Evolutionary conservation across 2,797 vertebrate genomes (phyloP), one percentile per base, ranked within the genome.

Genomic region (Limosa lapponica): DNA sequence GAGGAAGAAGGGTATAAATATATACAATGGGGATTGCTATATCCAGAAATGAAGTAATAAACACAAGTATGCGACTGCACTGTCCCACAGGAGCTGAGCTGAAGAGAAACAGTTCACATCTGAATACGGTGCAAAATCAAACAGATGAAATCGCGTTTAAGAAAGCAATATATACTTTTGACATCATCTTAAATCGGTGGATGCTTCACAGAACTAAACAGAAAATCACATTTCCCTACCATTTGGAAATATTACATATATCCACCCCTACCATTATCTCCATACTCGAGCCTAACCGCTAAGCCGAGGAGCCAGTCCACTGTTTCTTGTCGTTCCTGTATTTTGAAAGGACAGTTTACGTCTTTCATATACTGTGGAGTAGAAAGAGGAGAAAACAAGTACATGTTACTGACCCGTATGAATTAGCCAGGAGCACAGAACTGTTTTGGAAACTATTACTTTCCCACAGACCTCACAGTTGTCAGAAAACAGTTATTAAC

Each of bases 301-400:
- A 99, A 97, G 41, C 99, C 99, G 37, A 99, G 98, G 19, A 99
- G 96, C 99, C 99, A 99, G 97, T 99, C 99, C 64, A 99, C 97
- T 1, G 98, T 97, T 97, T 99, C 99, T 32, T 98, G 98, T 72
- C 98, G 98, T 48, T 99, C 99, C 88, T 99, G 96, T 6, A 91
- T 96, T 62, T 98, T 98, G 97, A 99, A 99, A 11, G 99, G 99
- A 95, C 99, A 99, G 96, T 98, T 99, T 62, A 99, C 98, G 39
- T 99, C 99, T 94, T 98, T 98, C 87, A 99, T 98, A 90, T 99
- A 99, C 99, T 99, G 96, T 18, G 14, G 61, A 72, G 39, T 0
- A 75, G n/a, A 36, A 44, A 69, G n/a, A 41, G 41, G 16, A 80
- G 19, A 73, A 46, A 81, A 86, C 30, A 95, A 80, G 48, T 2